Conservation (phyloP, 2,797 vertebrate genomes). For the Melanotaenia pygmaea region DNA sequence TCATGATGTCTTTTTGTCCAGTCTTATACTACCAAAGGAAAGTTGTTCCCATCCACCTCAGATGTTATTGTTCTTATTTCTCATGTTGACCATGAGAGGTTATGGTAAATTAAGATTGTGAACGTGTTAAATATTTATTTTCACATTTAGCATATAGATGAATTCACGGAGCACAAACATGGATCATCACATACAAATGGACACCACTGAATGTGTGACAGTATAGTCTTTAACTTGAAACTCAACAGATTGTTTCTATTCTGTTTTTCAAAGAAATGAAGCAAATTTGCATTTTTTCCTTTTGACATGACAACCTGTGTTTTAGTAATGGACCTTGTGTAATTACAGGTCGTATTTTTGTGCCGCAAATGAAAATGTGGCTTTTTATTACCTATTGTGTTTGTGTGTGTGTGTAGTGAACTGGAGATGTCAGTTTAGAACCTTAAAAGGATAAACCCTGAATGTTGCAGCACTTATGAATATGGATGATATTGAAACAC, state of each 20-base stretch:
- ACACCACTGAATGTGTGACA: not conserved
- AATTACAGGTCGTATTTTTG: slow-evolving; percentile 26
- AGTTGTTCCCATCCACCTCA: not conserved
- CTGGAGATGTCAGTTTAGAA: slow-evolving; percentile 38
- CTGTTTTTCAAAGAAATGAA: not conserved
- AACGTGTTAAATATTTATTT: not conserved
- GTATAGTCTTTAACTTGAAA: not conserved
- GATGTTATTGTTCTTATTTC: not conserved
- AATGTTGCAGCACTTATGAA: slow-evolving; percentile 50
- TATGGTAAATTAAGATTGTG: not conserved
- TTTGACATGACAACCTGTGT: not conserved
- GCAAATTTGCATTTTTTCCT: not conserved
- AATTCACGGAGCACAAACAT: not conserved
- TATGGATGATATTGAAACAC: slow-evolving; percentile 68
- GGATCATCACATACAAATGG: not conserved
- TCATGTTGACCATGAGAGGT: not conserved
- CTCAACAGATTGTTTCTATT: not conserved
- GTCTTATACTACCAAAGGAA: no score
- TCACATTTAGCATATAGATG: not conserved
- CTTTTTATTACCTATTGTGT: slow-evolving; percentile 3
- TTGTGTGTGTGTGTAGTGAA: slow-evolving; percentile 13
- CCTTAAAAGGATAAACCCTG: slow-evolving; percentile 57
- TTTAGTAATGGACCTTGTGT: slow-evolving; percentile 9
- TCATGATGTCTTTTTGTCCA: no score
- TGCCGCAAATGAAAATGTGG: slow-evolving; percentile 24